These are phyloP conservation scores for Gobionotothen gibberifrons DNA, from an alignment of 2,797 vertebrate species.

Conservation along the genomic window DNA sequence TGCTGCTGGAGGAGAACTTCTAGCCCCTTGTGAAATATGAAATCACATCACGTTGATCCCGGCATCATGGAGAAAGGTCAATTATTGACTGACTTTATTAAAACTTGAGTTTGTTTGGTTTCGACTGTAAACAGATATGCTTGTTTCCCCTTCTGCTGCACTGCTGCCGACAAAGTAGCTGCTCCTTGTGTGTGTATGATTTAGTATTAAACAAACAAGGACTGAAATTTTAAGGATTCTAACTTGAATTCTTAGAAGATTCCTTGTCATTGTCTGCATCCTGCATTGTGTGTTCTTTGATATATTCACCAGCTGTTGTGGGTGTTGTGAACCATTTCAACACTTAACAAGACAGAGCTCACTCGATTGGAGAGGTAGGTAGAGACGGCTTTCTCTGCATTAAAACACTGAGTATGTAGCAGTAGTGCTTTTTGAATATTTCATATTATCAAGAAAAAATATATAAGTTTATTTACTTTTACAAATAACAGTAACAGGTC, in stretches of 20 bases:
- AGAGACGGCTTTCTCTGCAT: conserved; percentile 61
- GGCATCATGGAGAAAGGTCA: neutral
- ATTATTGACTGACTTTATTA: neutral
- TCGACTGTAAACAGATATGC: neutral
- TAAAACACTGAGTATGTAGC: conserved; percentile 61
- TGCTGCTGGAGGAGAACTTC: neutral
- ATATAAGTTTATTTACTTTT: conserved; percentile 55
- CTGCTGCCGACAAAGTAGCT: neutral
- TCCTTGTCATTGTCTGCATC: conserved; percentile 16
- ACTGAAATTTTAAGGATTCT: conserved; percentile 14
- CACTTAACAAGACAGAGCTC: conserved; percentile 57
- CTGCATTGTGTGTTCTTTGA: conserved; percentile 8
- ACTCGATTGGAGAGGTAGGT: conserved; percentile 81
- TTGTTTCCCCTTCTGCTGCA: no score
- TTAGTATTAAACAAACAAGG: neutral
- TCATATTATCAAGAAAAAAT: conserved; percentile 58
- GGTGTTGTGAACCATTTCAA: conserved; percentile 23
- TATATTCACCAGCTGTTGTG: conserved; percentile 26
- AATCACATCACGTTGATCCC: conserved; percentile 2
- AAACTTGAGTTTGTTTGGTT: neutral
- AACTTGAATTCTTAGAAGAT: neutral
- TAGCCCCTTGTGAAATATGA: neutral
- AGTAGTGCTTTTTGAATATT: conserved; percentile 66
- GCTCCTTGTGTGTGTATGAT: neutral
- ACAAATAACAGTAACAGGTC: conserved; percentile 74